These are phyloP conservation scores for Ormia ochracea DNA, from an alignment of 2,888 invertebrate genomes.

Conservation along the genomic window DNA sequence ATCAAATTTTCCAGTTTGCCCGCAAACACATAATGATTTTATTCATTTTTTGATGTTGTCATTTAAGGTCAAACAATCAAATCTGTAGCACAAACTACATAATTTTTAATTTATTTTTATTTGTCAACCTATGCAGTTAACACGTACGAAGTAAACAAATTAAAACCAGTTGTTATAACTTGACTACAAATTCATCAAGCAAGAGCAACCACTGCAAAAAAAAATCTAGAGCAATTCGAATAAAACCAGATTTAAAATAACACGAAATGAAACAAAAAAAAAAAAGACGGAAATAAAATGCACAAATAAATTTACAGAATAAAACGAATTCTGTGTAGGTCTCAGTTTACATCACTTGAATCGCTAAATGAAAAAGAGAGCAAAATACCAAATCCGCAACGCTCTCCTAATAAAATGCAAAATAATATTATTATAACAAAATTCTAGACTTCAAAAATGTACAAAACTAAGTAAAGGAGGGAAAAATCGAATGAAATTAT, in stretches of 20 bases:
- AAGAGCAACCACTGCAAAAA: background rate
- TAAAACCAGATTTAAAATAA: background rate
- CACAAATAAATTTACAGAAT: background rate
- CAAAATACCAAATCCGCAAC: background rate
- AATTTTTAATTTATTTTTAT: too few species aligned
- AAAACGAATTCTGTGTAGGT: slow-evolving; percentile 36
- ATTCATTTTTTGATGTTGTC: background rate
- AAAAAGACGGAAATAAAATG: slow-evolving; percentile 33
- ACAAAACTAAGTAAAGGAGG: background rate
- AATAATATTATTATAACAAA: background rate
- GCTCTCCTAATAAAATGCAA: slow-evolving; percentile 2
- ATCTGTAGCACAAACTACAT: background rate
- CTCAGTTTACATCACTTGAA: slow-evolving; percentile 48
- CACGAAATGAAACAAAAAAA: too few species aligned
- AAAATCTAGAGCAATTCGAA: background rate
- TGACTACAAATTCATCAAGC: background rate
- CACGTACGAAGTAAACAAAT: background rate
- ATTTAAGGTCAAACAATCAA: slow-evolving; percentile 18
- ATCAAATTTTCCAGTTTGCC: background rate
- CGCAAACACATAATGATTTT: background rate
- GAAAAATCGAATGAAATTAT: slow-evolving; percentile 17
- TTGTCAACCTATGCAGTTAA: background rate
- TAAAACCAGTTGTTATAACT: slow-evolving; percentile 12
- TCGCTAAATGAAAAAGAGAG: background rate
- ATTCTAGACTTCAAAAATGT: background rate